These are phyloP conservation scores for Aproaerema taeniolella DNA, from an alignment of 2,888 invertebrate species.

Conservation along the genomic window DNA sequence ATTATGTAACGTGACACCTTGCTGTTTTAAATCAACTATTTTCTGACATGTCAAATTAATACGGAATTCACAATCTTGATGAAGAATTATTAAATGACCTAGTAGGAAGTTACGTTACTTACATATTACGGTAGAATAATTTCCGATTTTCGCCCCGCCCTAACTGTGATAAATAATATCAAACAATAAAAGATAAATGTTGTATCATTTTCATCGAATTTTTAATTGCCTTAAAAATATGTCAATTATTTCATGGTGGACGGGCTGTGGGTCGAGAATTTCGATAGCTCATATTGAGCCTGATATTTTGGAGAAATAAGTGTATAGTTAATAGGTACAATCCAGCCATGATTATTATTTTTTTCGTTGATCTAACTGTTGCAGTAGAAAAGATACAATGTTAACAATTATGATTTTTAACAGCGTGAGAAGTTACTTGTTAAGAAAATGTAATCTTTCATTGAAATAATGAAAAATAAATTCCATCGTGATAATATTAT, in stretches of 20 bases:
- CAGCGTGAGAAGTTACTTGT: constrained; percentile 48
- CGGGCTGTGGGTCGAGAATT: constrained; percentile 64
- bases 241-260: constrained; percentile 47
- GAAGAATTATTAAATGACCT: constrained; percentile 47
- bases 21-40: constrained; percentile 45
- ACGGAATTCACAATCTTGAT: constrained; percentile 29
- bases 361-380: constrained; percentile 55
- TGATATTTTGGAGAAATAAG: constrained; percentile 62
- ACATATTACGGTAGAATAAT: constrained; percentile 69
- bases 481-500: constrained; percentile 50
- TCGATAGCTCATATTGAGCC: constrained; percentile 75
- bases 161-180: constrained; percentile 59
- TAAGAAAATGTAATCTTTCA: constrained; percentile 59
- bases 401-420: constrained; percentile 49
- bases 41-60: constrained; percentile 61
- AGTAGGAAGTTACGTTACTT: constrained; percentile 62
- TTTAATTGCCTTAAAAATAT: constrained; percentile 30
- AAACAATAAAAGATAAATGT: constrained; percentile 3
- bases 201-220: no score
- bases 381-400: constrained; percentile 43
- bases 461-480: constrained; percentile 64
- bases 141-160: constrained; percentile 75
- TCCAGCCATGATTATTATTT: constrained; percentile 58
- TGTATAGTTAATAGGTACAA: constrained; percentile 60
- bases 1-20: constrained; percentile 48